phyloP scores from a whole-genome alignment of 2,113 vertebrate species.

The Sus scrofa region DNA sequence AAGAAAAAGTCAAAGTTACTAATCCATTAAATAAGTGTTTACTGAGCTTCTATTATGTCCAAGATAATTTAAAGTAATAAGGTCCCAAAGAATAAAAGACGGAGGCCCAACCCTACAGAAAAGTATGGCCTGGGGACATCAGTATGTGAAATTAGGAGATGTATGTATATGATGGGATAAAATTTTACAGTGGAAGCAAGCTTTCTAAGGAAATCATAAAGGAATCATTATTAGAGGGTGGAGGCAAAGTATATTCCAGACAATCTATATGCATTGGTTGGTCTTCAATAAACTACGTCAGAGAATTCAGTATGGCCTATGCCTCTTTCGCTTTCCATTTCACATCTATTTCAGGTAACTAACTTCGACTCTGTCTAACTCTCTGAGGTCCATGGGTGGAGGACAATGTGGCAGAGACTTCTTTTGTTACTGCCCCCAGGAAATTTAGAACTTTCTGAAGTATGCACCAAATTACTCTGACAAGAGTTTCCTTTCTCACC shows the following conservation, averaged over 20 bases:
- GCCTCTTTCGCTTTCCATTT: background rate
- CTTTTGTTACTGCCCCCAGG: background rate
- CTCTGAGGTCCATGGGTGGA: background rate
- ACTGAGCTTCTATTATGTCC: background rate
- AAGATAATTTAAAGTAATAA: conserved; percentile 16
- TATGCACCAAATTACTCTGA: background rate
- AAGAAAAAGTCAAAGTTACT: background rate
- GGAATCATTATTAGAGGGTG: background rate
- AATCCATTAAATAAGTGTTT: conserved; percentile 32
- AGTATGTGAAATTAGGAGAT: background rate
- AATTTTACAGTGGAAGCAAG: background rate
- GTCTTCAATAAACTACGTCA: background rate
- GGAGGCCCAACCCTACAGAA: accelerated
- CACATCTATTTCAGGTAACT: background rate
- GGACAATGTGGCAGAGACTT: background rate
- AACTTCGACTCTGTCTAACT: background rate
- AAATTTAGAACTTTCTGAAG: background rate
- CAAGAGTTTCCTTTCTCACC: background rate
- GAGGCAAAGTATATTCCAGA: background rate
- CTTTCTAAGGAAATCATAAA: background rate
- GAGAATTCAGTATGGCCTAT: background rate
- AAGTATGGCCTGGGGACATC: background rate
- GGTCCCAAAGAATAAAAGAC: background rate
- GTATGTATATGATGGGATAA: background rate
- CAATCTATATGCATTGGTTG: background rate